Percentiles rank a stretch among this genome's conserved stretches.
phyloP scores from a whole-genome alignment of 1,140 invertebrate species.

The Marisa cornuarietis region DNA sequence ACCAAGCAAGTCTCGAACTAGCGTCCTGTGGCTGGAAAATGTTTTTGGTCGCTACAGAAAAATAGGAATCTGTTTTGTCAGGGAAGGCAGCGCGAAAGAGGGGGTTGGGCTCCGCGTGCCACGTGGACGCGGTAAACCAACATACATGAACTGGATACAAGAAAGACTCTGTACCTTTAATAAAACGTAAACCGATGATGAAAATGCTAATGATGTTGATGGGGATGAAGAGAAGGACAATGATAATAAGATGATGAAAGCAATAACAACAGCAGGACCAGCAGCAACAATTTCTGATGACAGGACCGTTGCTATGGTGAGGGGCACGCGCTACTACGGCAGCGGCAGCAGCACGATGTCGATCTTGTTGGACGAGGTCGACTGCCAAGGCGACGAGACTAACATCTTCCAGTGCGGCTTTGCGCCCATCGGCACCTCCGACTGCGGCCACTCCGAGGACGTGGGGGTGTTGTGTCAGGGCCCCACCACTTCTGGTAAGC shows the following conservation, averaged over 20 bases:
- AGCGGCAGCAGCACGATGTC: not conserved
- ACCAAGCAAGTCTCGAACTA: too few species aligned
- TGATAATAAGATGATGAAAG: not conserved
- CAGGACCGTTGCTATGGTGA: not conserved
- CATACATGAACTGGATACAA: too few species aligned
- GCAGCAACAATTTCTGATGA: not conserved
- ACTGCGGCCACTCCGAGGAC: constrained; percentile 80
- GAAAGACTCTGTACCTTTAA: not conserved
- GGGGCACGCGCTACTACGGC: not conserved
- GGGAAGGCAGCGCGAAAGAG: too few species aligned
- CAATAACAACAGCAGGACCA: not conserved
- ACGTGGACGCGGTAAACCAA: too few species aligned
- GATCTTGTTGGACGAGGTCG: not conserved
- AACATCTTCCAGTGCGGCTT: constrained; percentile 73
- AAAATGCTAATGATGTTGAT: not conserved
- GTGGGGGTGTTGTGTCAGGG: constrained; percentile 73
- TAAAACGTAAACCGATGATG: not conserved
- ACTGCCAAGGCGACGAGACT: not conserved
- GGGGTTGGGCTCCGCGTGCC: too few species aligned
- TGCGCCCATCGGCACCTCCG: constrained; percentile 73
- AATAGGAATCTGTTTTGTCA: too few species aligned
- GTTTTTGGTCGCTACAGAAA: too few species aligned
- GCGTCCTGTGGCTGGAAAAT: too few species aligned
- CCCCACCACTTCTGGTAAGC: not conserved
- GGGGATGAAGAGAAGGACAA: not conserved